phyloP scores from a whole-genome alignment of 2,888 invertebrate genomes.

The Blera fallax region DNA sequence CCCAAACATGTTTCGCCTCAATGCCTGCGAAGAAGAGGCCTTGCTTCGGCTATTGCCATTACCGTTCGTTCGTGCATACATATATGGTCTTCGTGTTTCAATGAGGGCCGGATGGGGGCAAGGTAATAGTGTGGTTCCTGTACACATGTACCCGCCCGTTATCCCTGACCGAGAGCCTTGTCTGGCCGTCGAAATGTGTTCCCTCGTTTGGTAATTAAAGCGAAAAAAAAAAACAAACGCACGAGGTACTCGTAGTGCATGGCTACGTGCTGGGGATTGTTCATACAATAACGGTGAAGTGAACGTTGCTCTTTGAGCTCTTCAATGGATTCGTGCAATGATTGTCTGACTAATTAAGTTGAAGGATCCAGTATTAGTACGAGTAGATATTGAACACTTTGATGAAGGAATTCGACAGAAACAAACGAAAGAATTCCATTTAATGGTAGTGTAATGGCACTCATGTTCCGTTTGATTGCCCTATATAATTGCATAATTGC shows the following conservation, averaged over 20 bases:
- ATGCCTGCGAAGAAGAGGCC: constrained; percentile 42
- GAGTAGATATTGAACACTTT: too few species aligned
- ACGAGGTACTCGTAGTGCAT: not conserved
- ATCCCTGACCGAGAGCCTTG: constrained; percentile 71
- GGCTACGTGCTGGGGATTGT: not conserved
- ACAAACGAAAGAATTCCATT: not conserved
- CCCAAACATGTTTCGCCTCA: constrained; percentile 59
- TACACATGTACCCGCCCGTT: constrained; percentile 37
- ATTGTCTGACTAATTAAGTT: constrained; percentile 16
- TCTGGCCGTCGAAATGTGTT: constrained; percentile 57
- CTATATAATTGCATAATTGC: not conserved
- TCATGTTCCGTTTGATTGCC: not conserved
- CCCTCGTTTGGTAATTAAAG: constrained; percentile 50
- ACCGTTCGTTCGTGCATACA: constrained; percentile 32
- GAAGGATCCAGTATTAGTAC: constrained; percentile 2
- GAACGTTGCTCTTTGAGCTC: constrained; percentile 18
- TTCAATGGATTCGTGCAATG: not conserved
- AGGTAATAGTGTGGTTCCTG: constrained; percentile 27
- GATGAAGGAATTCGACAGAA: not conserved
- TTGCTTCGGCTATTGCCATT: constrained; percentile 69
- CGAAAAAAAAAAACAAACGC: not conserved
- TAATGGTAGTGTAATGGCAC: not conserved
- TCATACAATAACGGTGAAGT: not conserved
- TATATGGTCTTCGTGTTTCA: not conserved
- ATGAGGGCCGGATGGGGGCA: constrained; percentile 21